phyloP scores from a whole-genome alignment of 2,888 invertebrate species.

The Scaptomyza reducta region DNA sequence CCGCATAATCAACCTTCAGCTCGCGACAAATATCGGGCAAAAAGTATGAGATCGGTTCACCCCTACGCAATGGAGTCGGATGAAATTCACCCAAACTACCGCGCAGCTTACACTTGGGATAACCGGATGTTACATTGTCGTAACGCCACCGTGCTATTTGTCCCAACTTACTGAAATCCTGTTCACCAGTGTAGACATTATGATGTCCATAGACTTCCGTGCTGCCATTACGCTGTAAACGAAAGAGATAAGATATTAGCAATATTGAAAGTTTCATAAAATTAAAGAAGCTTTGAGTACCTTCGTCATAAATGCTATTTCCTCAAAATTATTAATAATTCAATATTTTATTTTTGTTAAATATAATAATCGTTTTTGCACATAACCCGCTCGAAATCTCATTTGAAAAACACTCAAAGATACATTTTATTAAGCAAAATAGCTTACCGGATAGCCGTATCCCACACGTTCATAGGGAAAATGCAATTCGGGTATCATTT shows the following conservation, averaged over 20 bases:
- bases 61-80: slow-evolving; percentile 87
- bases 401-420: too few species aligned
- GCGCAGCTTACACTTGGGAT: slow-evolving; percentile 86
- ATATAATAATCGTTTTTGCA: too few species aligned
- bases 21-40: slow-evolving; percentile 91
- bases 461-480: slow-evolving; percentile 91
- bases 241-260: background rate
- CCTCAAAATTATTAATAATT: too few species aligned
- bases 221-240: slow-evolving; percentile 90
- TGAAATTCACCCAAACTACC: slow-evolving; percentile 93
- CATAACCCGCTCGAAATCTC: too few species aligned
- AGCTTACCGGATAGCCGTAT: slow-evolving; percentile 90
- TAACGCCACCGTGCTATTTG: slow-evolving; percentile 90
- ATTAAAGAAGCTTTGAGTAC: too few species aligned
- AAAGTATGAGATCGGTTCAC: slow-evolving; percentile 87
- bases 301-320: too few species aligned
- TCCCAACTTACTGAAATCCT: slow-evolving; percentile 87
- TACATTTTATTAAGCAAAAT: slow-evolving; percentile 57
- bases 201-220: slow-evolving; percentile 83
- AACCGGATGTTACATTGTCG: slow-evolving; percentile 85
- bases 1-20: slow-evolving; percentile 86
- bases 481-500: slow-evolving; percentile 85
- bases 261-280: background rate
- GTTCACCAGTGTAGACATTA: slow-evolving; percentile 90
- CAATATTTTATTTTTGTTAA: too few species aligned